Evolutionary conservation across 2,797 vertebrate genomes (phyloP).

Genomic region (Coregonus ussuriensis): DNA sequence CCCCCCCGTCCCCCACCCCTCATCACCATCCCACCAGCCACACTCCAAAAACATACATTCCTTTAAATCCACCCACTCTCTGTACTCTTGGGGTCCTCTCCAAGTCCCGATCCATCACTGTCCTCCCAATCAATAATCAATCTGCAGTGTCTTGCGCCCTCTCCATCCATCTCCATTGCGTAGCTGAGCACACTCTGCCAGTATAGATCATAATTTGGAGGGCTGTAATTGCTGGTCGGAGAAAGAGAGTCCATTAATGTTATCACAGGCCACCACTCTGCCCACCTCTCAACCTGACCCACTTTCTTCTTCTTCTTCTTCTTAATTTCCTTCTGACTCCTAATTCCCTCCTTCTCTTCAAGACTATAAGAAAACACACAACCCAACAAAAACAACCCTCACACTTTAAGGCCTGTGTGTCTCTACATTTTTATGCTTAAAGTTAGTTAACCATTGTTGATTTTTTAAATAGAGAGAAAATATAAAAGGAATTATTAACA

Average conservation of each 20-base stretch:
- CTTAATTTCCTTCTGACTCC: not conserved
- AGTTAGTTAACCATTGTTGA: not conserved
- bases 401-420: slow-evolving; percentile 21
- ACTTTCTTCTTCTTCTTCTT: slow-evolving; percentile 59
- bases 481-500: not conserved
- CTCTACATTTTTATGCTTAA: slow-evolving; percentile 8
- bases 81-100: slow-evolving; percentile 53
- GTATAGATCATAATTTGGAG: slow-evolving; percentile 85
- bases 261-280: slow-evolving; percentile 39
- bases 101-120: slow-evolving; percentile 81
- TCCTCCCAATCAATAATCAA: slow-evolving; percentile 86
- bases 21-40: not conserved
- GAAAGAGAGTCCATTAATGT: slow-evolving; percentile 20
- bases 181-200: slow-evolving; percentile 56
- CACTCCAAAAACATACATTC: slow-evolving; percentile 61
- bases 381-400: not conserved
- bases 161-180: slow-evolving; percentile 69
- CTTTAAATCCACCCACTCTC: slow-evolving; percentile 56
- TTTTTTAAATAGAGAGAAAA: not conserved
- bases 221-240: slow-evolving; percentile 81
- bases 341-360: slow-evolving; percentile 2
- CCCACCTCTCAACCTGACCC: slow-evolving; percentile 63
- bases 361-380: not conserved
- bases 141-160: slow-evolving; percentile 74
- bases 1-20: slow-evolving; percentile 18